Evolutionary conservation across 2,888 invertebrate genomes (phyloP), one percentile per base, ranked within the genome.

Genomic region (Octodonta nipae): DNA sequence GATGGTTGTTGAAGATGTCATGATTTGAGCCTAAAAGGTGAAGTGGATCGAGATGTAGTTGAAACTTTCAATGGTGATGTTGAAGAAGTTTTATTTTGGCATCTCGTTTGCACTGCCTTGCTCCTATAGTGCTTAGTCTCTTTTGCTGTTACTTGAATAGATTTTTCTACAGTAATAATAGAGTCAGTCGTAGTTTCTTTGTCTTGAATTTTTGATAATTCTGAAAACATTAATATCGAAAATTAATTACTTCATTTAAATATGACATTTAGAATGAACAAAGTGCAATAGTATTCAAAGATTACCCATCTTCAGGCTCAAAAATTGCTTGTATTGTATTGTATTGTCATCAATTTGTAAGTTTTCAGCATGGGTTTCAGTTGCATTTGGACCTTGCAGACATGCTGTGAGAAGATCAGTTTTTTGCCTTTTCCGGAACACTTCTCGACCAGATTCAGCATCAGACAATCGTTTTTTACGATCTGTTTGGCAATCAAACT

Each of bases 71-170:
- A n/a, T 25, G 11, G 25, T 10, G 25, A n/a, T 6, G 25, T 25
- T n/a, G 25, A 25, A n/a, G n/a, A n/a, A n/a, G n/a, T n/a, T n/a
- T n/a, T n/a, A n/a, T n/a, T n/a, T n/a, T n/a, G n/a, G n/a, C 25
- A 25, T 25, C 25, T 25, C 11, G 25, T 25, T 25, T 25, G 25
- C 25, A 25, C 25, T n/a, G 25, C 25, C 11, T 25, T 25, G 25
- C 25, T 25, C 25, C 25, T 6, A 25, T 25, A 25, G 10, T 6
- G 25, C 25, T n/a, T 11, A 25, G 6, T 25, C 25, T 10, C 6
- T 17, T 17, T 17, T 17, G 17, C 8, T 17, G 17, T 17, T 17
- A 17, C 17, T 17, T 17, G 17, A 17, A 17, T 17, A 17, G 6
- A 25, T 10, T 25, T 25, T 25, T 25, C 6, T 11, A n/a, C 5